phyloP scores from a whole-genome alignment of 2,888 invertebrate genomes.

The Chrysopilus asiliformis region DNA sequence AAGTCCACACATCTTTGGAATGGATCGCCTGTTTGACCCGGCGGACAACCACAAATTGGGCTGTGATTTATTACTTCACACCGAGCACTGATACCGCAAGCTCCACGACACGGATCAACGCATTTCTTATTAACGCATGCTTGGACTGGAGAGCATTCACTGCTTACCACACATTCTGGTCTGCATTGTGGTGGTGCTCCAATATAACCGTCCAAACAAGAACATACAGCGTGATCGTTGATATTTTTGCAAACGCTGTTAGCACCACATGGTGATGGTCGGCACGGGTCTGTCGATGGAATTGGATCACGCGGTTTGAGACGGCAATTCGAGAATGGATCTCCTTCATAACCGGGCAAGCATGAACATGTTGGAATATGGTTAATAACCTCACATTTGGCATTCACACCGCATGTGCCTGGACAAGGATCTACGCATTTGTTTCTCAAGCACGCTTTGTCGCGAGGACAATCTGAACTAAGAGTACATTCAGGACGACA shows the following conservation, averaged over 20 bases:
- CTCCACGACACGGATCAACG: constrained; percentile 54
- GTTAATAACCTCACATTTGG: constrained; percentile 57
- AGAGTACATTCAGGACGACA: constrained; percentile 65
- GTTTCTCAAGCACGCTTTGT: constrained; percentile 54
- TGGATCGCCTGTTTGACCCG: constrained; percentile 58
- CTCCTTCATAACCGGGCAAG: constrained; percentile 51
- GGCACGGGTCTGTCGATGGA: constrained; percentile 32
- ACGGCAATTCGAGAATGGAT: constrained; percentile 50
- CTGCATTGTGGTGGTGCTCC: constrained; percentile 56
- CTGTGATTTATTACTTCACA: constrained; percentile 60
- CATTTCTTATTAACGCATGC: constrained; percentile 59
- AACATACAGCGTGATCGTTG: constrained; percentile 50
- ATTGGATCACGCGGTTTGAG: constrained; percentile 25
- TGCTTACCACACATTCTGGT: constrained; percentile 53
- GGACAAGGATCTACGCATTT: constrained; percentile 62
- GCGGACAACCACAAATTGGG: constrained; percentile 53
- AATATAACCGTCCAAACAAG: constrained; percentile 51
- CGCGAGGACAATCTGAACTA: constrained; percentile 55
- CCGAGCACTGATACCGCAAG: constrained; percentile 55
- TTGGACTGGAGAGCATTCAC: constrained; percentile 47
- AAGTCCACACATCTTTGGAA: constrained; percentile 56
- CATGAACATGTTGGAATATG: constrained; percentile 65
- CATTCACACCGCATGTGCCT: constrained; percentile 58
- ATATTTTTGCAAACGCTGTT: constrained; percentile 46
- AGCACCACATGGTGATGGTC: constrained; percentile 47